Percentiles rank a stretch among this genome's conserved stretches.
These are phyloP conservation scores for Tribolium freemani DNA, from an alignment of 2,888 invertebrate species.

Conservation along the genomic window DNA sequence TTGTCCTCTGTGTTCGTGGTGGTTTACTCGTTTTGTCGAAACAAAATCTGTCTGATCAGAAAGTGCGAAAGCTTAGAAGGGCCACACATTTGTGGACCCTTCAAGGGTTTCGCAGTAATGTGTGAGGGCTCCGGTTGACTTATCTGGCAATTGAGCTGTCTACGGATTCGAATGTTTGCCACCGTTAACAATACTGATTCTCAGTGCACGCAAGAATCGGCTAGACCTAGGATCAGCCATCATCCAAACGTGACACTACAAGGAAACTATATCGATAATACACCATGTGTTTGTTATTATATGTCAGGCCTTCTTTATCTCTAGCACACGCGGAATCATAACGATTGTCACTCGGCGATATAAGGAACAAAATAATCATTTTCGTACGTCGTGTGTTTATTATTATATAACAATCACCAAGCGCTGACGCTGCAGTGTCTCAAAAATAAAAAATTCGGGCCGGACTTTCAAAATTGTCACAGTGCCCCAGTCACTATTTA, in stretches of 20 bases:
- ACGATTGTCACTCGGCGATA: slow-evolving; percentile 65
- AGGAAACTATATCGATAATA: slow-evolving; percentile 42
- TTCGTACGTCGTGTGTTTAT: slow-evolving; percentile 54
- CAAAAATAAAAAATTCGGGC: slow-evolving; percentile 43
- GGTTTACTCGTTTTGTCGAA: slow-evolving; percentile 10
- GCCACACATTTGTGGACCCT: too few species aligned
- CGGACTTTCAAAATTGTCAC: slow-evolving; percentile 9
- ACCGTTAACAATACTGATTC: slow-evolving; percentile 40
- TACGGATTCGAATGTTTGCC: slow-evolving; percentile 51
- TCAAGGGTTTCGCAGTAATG: background rate
- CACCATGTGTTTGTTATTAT: slow-evolving; percentile 26
- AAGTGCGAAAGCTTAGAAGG: slow-evolving; percentile 11
- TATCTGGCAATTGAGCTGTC: slow-evolving; percentile 50
- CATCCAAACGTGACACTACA: slow-evolving; percentile 38
- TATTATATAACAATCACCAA: slow-evolving; percentile 45
- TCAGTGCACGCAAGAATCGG: slow-evolving; percentile 22
- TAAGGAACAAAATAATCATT: slow-evolving; percentile 52
- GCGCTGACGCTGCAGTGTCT: slow-evolving; percentile 49
- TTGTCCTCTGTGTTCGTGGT: slow-evolving; percentile 40
- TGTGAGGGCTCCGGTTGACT: slow-evolving; percentile 33
- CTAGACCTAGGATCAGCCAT: slow-evolving; percentile 6
- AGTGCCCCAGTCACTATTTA: slow-evolving; percentile 32
- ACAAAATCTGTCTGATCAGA: slow-evolving; percentile 2
- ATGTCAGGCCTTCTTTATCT: slow-evolving; percentile 36
- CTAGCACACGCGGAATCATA: slow-evolving; percentile 46